Base-by-base conservation (phyloP, 92 coral and sea anemone genomes). In the Ricordea florida region DNA sequence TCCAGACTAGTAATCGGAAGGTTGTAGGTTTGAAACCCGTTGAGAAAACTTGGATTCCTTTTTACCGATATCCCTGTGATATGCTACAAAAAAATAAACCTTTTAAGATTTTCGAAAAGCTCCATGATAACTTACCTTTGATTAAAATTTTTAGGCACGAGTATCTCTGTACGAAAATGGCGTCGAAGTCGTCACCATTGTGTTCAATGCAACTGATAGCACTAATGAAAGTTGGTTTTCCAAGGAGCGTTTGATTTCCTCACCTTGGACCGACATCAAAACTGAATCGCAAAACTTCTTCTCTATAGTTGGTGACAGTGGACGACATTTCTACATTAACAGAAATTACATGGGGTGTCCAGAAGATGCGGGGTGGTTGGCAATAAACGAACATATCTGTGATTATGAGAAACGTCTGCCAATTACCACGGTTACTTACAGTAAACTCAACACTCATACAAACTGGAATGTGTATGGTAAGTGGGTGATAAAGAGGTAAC, bases 261-360 rank as follows among this genome's bases (percentile, higher is more conserved):
- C 55, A 14, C 83, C 89, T 6, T 88, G 93, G 93, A 5, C 10
- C 10, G 86, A 83, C 35, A 58, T 83, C 4, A 10, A 21, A 13
- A 10, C 74, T 2, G 52, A 34, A 57, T 65, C 83, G 8, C 56
- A 34, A 1, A 88, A 88, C 66, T 11, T 6, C 74, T 83, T 88
- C 47, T 16, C 70, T 48, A 69, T 82, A 35, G 10, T 13, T 6
- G 57, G 31, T 4, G 15, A 0, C 18, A 24, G 28, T 1, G 16
- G 2, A 0, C 93, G 93, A 10, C 35, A 53, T 18, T 87, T 87
- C 45, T 26, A 62, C 49, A 87, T 83, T 3, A 87, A 71, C 81
- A 75, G 74, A 7, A 43, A 0, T 0, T 70, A 87, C 41, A 31
- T 24, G 3, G 75, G 80, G 3, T 87, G 93, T 14, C 26, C 1